Evolutionary conservation across 2,888 invertebrate genomes (phyloP), one percentile per base, ranked within the genome.

Genomic region (Dryocosmus kuriphilus): DNA sequence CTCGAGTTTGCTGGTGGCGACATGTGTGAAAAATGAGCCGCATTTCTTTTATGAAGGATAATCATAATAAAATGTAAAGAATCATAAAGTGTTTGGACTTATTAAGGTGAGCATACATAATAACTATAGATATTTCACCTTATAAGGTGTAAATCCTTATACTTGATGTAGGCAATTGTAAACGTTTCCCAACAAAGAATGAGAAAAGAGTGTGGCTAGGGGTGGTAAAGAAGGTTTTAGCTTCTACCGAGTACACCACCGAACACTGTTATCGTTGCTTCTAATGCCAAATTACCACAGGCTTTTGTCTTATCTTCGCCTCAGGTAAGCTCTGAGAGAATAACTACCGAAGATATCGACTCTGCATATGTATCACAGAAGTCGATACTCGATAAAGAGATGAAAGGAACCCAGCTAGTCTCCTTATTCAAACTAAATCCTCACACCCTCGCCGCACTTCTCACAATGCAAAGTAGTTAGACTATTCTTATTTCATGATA

Each of bases 261-360:
- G 67, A 67, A 67, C 46, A 67, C 81, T 78, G 85, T 88, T 89
- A 90, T 90, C 88, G 82, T 81, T 79, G 83, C 81, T 82, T 83
- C 80, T 82, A 79, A 81, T 82, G 85, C 84, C 84, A 87, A 89
- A 90, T 89, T 89, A 90, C 88, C 89, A 79, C 82, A 75, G 84
- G 87, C 81, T 87, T 86, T 85, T 84, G 83, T 83, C 87, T 89
- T 89, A 89, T 89, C 89, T 86, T 76, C 81, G 76, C 81, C 83
- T 82, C 75, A 32, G 75, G 86, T 89, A 89, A 89, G 88, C 88
- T 86, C 78, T 63, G 79, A 83, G 85, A 85, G 88, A 88, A 84
- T 89, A 89, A 89, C 86, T 88, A 87, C 87, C 88, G 30, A 81
- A 89, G 90, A 90, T 90, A 91, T 87, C 90, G 88, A 86, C 84